Evolutionary conservation across 2,113 vertebrate genomes (phyloP).

Genomic region (Guaruba guarouba): DNA sequence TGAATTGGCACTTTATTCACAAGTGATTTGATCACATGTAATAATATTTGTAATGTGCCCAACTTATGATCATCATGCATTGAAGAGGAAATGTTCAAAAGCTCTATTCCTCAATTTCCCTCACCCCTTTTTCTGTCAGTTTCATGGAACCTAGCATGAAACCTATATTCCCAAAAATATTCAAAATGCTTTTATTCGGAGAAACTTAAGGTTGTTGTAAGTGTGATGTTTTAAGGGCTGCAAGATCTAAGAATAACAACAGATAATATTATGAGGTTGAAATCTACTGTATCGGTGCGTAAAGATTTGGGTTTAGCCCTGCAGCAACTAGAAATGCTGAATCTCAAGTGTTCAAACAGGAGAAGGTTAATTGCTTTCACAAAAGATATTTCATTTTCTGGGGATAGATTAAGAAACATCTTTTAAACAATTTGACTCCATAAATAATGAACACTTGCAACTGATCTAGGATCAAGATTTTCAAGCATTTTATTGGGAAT

Average conservation of each 20-base stretch:
- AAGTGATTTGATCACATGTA: background rate
- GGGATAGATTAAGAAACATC: background rate
- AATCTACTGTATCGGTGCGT: background rate
- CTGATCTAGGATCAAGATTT: background rate
- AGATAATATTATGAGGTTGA: background rate
- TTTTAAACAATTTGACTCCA: background rate
- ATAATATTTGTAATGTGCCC: background rate
- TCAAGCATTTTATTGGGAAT: background rate
- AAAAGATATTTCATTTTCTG: background rate
- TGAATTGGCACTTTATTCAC: background rate
- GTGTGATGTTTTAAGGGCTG: background rate
- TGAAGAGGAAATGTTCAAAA: background rate
- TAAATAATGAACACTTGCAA: background rate
- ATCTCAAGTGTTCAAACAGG: background rate
- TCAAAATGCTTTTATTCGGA: background rate
- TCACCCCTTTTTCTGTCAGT: background rate
- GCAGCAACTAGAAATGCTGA: background rate
- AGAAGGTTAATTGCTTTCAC: background rate
- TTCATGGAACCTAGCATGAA: background rate
- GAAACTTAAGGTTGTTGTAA: background rate
- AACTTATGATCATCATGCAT: background rate
- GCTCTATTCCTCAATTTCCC: background rate
- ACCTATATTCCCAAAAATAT: fast-evolving
- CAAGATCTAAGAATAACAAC: background rate
- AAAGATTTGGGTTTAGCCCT: background rate